Evolutionary conservation across 2,113 vertebrate genomes (phyloP).

Genomic region (Gymnarchus niloticus): DNA sequence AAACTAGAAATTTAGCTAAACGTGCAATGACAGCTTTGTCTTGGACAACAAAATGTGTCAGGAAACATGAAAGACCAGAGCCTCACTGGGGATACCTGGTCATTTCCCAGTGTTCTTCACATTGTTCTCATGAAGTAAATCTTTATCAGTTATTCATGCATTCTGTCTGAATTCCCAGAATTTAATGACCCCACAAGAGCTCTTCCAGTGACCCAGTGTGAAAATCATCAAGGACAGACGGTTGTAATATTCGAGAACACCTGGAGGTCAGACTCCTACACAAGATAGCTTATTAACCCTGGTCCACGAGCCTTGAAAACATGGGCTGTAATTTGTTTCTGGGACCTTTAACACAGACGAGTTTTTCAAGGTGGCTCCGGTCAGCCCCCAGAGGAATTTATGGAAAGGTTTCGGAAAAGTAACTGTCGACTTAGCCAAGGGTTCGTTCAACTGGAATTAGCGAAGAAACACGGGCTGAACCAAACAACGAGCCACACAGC

Average conservation of each 20-base stretch:
- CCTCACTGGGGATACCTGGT: background rate
- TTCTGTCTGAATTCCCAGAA: background rate
- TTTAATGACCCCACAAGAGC: background rate
- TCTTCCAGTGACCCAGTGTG: background rate
- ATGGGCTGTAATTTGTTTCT: background rate
- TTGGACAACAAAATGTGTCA: background rate
- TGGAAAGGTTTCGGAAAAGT: background rate
- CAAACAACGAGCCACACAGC: background rate
- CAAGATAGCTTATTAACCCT: background rate
- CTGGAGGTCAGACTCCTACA: background rate
- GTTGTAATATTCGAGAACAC: background rate
- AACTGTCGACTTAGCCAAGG: background rate
- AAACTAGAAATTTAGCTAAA: too few species aligned
- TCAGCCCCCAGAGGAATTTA: background rate
- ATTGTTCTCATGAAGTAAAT: background rate
- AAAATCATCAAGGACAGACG: background rate
- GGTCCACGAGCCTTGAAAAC: background rate
- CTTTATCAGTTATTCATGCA: background rate
- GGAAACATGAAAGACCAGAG: background rate
- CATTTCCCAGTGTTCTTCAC: background rate
- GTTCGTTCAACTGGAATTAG: background rate
- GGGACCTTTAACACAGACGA: constrained; percentile 3
- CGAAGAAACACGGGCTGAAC: background rate
- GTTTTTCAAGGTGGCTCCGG: background rate
- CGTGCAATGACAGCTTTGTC: too few species aligned